phyloP scores from a whole-genome alignment of 1,140 invertebrate genomes.

The Laupala kohalensis region DNA sequence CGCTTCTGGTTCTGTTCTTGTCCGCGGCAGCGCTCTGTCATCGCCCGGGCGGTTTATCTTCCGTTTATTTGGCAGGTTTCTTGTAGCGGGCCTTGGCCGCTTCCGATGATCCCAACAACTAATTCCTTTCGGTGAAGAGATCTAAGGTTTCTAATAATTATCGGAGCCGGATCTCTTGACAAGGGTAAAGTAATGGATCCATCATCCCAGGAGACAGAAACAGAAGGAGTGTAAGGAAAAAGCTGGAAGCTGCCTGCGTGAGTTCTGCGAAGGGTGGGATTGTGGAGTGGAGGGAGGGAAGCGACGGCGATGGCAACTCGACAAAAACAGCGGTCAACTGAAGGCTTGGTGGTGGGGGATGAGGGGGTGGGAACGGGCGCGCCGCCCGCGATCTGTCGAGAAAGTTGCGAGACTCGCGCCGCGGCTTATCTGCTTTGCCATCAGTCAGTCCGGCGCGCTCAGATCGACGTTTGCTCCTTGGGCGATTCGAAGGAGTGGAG shows the following conservation, averaged over 20 bases:
- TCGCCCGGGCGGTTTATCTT: not conserved
- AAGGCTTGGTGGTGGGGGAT: too few species aligned
- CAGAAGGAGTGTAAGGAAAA: not conserved
- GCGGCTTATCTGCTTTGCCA: not conserved
- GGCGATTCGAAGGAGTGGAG: too few species aligned
- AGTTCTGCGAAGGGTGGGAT: not conserved
- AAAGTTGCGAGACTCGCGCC: not conserved
- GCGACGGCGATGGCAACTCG: not conserved
- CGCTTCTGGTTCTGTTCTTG: not conserved
- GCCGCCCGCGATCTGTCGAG: not conserved
- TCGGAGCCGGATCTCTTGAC: slow-evolving; percentile 7
- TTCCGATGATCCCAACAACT: slow-evolving; percentile 7
- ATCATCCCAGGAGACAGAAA: slow-evolving; percentile 9
- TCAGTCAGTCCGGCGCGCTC: not conserved
- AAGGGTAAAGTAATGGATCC: slow-evolving; percentile 10
- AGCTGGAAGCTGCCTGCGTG: not conserved
- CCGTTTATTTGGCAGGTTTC: not conserved
- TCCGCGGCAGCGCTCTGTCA: not conserved
- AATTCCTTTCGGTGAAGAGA: slow-evolving; percentile 4
- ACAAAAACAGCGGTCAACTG: not conserved
- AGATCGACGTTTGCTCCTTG: not conserved
- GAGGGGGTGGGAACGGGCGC: too few species aligned
- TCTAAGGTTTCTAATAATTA: slow-evolving; percentile 9
- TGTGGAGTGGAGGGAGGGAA: not conserved
- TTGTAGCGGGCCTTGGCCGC: not conserved